These are phyloP conservation scores for Sardina pilchardus DNA, from an alignment of 2,113 vertebrate species.

Conservation along the genomic window DNA sequence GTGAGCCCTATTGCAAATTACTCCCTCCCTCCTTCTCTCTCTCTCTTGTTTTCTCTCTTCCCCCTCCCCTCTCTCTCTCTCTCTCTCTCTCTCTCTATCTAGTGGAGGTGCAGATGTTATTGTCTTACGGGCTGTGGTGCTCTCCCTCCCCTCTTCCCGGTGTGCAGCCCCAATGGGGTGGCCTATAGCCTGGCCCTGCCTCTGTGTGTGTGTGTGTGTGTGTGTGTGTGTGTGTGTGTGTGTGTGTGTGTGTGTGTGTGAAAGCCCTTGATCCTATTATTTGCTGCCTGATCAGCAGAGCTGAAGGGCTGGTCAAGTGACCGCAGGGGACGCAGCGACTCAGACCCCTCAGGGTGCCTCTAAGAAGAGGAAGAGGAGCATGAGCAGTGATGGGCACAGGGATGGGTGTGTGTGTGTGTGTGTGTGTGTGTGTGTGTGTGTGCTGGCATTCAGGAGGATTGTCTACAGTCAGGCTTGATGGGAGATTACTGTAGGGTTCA, in stretches of 20 bases:
- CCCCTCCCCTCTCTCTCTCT: not conserved
- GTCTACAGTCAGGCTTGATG: not conserved
- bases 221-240: too few species aligned
- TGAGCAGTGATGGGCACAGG: not conserved
- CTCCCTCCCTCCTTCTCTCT: not conserved
- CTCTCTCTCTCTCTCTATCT: not conserved
- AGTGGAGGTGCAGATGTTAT: slow-evolving; percentile 33
- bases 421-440: not conserved
- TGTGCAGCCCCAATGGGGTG: slow-evolving; percentile 35
- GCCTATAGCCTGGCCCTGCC: slow-evolving; percentile 35
- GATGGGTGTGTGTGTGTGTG: not conserved
- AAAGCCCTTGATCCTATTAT: slow-evolving; percentile 56
- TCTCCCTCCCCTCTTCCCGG: not conserved
- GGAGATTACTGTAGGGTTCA: not conserved
- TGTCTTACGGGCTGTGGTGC: slow-evolving; percentile 48
- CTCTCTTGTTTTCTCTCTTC: not conserved
- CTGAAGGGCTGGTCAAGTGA: slow-evolving; percentile 40
- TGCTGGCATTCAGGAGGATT: not conserved
- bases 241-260: too few species aligned
- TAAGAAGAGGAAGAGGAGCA: not conserved
- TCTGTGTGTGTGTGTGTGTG: slow-evolving; percentile 37
- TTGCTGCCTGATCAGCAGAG: slow-evolving; percentile 51
- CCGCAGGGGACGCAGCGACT: not conserved
- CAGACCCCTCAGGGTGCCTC: not conserved
- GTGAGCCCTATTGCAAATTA: not conserved